Evolutionary conservation across 2,113 vertebrate species (phyloP).

Genomic region (Caracal caracal): DNA sequence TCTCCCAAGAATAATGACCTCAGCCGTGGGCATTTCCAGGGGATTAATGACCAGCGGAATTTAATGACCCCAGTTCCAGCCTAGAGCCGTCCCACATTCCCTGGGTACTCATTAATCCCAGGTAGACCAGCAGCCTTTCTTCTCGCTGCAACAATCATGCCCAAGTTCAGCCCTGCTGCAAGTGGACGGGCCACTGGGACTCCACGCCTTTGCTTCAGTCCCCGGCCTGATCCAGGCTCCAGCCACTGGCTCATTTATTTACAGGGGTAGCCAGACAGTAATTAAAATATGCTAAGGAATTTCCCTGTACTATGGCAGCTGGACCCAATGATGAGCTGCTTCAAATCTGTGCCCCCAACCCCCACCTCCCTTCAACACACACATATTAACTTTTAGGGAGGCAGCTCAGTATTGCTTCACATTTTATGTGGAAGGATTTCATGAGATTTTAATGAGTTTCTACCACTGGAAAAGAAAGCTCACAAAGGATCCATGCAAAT

Average conservation of each 20-base stretch:
- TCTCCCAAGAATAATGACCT: slow-evolving; percentile 75
- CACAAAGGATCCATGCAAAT: slow-evolving; percentile 64
- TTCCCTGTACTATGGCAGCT: background rate
- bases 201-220: background rate
- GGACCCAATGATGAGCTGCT: slow-evolving; percentile 21
- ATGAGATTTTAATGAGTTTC: slow-evolving; percentile 77
- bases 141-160: slow-evolving; percentile 49
- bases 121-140: slow-evolving; percentile 70
- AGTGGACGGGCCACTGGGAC: slow-evolving; percentile 63
- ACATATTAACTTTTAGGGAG: slow-evolving; percentile 69
- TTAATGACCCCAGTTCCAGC: slow-evolving; percentile 69
- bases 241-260: slow-evolving; percentile 65
- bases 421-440: slow-evolving; percentile 59
- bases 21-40: slow-evolving; percentile 66
- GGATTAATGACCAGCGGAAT: slow-evolving; percentile 70
- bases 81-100: slow-evolving; percentile 63
- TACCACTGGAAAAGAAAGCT: slow-evolving; percentile 31
- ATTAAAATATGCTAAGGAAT: slow-evolving; percentile 63
- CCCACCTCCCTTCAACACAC: background rate
- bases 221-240: slow-evolving; percentile 37
- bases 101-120: slow-evolving; percentile 72
- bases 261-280: slow-evolving; percentile 49
- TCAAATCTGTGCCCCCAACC: background rate
- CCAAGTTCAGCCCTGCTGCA: slow-evolving; percentile 65
- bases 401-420: slow-evolving; percentile 13